Conservation (phyloP, 2,888 invertebrate species). For the Parnassius mnemosyne region DNA sequence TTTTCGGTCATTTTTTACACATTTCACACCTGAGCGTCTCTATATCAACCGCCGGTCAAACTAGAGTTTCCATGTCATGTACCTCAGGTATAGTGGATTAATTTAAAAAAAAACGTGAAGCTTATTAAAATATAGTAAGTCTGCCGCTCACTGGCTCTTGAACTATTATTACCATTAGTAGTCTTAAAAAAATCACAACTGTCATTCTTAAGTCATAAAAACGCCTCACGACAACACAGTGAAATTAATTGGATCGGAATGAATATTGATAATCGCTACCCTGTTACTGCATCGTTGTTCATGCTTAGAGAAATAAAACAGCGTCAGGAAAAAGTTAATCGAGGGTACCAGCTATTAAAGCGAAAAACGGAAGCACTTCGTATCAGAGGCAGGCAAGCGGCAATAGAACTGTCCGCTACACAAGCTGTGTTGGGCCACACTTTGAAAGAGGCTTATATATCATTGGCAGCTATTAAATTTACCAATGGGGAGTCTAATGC, state of each 20-base stretch:
- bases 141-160: too few relatives aligned
- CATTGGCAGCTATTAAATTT: conserved; percentile 70
- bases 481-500: conserved; percentile 74
- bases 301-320: conserved; percentile 71
- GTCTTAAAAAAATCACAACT: background rate
- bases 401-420: conserved; percentile 55
- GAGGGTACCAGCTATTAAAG: conserved; percentile 63
- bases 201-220: background rate
- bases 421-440: conserved; percentile 63
- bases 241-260: conserved; percentile 35
- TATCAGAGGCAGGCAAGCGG: conserved; percentile 57
- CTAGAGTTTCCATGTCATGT: too few relatives aligned
- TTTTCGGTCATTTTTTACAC: too few relatives aligned
- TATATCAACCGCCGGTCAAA: too few relatives aligned
- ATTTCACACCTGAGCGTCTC: too few relatives aligned
- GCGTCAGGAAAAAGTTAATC: conserved; percentile 61
- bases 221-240: too few relatives aligned
- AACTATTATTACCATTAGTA: too few relatives aligned
- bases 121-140: too few relatives aligned
- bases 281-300: conserved; percentile 66
- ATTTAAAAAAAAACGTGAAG: too few relatives aligned
- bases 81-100: too few relatives aligned
- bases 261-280: conserved; percentile 68
- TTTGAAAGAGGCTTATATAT: conserved; percentile 67
- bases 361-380: conserved; percentile 67